Conservation (phyloP, 2,113 vertebrate genomes). For the Lamprologus sp. region DNA sequence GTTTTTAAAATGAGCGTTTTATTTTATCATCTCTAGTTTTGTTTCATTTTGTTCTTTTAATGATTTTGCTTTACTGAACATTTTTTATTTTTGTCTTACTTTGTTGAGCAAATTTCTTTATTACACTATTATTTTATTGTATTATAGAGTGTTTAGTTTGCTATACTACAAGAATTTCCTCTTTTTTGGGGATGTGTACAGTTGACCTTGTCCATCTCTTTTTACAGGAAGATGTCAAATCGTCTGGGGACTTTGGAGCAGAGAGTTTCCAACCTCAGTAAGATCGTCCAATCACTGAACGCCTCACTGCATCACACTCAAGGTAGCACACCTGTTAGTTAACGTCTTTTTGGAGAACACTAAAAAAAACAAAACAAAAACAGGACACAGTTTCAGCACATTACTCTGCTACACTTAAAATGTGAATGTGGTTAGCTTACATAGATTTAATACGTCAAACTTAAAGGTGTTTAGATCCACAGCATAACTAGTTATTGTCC, state of each 20-base stretch:
- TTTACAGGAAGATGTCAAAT: background rate
- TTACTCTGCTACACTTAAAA: background rate
- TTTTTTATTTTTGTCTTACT: background rate
- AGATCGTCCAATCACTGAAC: background rate
- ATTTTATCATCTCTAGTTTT: background rate
- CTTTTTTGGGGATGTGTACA: background rate
- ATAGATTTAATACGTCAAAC: fast-evolving
- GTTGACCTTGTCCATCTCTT: background rate
- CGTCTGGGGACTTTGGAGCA: background rate
- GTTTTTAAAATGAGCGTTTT: fast-evolving
- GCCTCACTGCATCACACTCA: background rate
- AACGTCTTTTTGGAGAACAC: background rate
- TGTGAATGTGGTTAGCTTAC: fast-evolving
- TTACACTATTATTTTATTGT: background rate
- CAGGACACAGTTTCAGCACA: background rate
- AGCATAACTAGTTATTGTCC: background rate
- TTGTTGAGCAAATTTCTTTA: background rate
- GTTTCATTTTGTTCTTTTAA: background rate
- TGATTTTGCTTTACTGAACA: fast-evolving
- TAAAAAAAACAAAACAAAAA: background rate
- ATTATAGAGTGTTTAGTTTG: background rate
- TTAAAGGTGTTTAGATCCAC: background rate
- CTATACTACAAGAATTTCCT: background rate
- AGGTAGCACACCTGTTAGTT: background rate
- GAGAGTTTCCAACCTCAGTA: background rate